Conservation (phyloP, 2,113 vertebrate genomes). For the Dipodomys ordii region DNA sequence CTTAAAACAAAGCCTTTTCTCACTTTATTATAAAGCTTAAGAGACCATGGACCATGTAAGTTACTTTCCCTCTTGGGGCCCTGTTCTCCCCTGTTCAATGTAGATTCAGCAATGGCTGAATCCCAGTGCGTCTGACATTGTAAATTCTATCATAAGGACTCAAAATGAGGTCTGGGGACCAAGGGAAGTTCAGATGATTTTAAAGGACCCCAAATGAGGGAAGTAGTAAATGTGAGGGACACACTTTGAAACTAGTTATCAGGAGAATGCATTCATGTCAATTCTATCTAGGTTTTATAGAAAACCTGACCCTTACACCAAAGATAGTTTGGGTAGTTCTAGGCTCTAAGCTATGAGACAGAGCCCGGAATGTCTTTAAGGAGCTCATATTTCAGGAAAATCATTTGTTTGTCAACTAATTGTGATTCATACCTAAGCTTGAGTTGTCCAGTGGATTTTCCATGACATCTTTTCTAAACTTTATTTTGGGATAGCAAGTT, state of each 20-base stretch:
- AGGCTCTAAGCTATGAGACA: too few relatives aligned
- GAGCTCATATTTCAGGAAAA: not conserved
- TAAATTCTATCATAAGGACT: not conserved
- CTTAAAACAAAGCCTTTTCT: not conserved
- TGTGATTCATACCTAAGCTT: not conserved
- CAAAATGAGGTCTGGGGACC: not conserved
- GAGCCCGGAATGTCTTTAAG: not conserved
- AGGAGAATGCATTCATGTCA: not conserved
- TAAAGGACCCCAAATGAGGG: not conserved
- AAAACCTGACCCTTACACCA: not conserved
- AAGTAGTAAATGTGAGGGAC: not conserved
- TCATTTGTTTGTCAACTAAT: not conserved
- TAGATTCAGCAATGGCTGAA: not conserved
- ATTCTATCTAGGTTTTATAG: not conserved
- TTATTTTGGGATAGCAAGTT: not conserved
- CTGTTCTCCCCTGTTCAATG: too few relatives aligned
- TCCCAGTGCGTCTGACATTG: not conserved
- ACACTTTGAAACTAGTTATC: not conserved
- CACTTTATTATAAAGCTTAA: not conserved
- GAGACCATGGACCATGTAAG: not conserved
- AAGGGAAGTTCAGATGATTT: not conserved
- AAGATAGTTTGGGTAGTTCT: not conserved
- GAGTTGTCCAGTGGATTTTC: too few relatives aligned
- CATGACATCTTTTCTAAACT: not conserved
- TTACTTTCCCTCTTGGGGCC: not conserved